These are phyloP conservation scores for Drosophila mojavensis DNA, from an alignment of 1,140 invertebrate genomes.

Conservation along the genomic window DNA sequence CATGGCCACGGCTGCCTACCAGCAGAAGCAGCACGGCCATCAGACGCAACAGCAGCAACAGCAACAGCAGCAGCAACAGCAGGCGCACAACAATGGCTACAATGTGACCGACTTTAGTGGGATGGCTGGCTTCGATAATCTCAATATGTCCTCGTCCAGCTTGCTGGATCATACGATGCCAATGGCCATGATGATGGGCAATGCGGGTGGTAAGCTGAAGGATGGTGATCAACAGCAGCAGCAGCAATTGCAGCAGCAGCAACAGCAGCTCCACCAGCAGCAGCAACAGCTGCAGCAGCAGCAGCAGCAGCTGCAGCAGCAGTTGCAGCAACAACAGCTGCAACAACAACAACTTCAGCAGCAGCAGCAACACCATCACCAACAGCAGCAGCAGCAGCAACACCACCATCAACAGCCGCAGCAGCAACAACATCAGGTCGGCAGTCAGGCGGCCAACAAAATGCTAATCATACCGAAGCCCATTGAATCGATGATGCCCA, in stretches of 20 bases:
- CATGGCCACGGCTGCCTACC: constrained; percentile 52
- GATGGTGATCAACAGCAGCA: constrained; percentile 29
- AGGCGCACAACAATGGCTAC: constrained; percentile 75
- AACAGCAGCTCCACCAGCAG: constrained; percentile 22
- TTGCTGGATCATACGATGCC: constrained; percentile 55
- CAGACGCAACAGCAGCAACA: constrained; percentile 59
- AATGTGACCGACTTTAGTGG: constrained; percentile 66
- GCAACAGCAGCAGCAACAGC: constrained; percentile 56
- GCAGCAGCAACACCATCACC: constrained; percentile 47
- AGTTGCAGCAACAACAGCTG: constrained; percentile 26
- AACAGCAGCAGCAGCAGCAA: constrained; percentile 15
- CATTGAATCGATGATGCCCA: constrained; percentile 87
- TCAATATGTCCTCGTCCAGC: constrained; percentile 50
- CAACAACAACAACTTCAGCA: constrained; percentile 44
- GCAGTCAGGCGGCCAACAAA: constrained; percentile 85
- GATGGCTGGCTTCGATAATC: constrained; percentile 59
- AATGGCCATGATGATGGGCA: constrained; percentile 35
- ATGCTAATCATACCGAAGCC: constrained; percentile 86
- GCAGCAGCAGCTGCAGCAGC: constrained; percentile 64
- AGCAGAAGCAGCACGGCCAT: constrained; percentile 55
- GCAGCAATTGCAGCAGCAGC: constrained; percentile 19
- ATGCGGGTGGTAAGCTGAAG: constrained; percentile 27
- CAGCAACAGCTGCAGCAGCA: constrained; percentile 60
- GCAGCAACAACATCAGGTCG: constrained; percentile 65
- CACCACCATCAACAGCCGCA: constrained; percentile 35